These are phyloP conservation scores for Elymnias hypermnestra DNA, from an alignment of 1,140 invertebrate genomes.

Conservation along the genomic window DNA sequence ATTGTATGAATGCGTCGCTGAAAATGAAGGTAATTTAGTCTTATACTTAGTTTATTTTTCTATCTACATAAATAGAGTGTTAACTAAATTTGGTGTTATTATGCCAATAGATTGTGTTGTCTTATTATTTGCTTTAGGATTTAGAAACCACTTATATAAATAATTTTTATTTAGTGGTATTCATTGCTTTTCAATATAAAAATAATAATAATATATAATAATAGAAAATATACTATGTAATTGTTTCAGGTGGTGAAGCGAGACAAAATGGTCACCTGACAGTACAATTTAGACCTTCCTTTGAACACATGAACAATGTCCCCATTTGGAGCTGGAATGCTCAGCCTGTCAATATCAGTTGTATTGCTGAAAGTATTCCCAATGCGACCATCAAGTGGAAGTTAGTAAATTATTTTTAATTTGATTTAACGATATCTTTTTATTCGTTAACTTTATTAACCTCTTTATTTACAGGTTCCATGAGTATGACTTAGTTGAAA, in stretches of 20 bases:
- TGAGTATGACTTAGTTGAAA: slow-evolving; percentile 71
- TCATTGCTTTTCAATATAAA: too few species aligned
- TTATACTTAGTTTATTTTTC: too few species aligned
- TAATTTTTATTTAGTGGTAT: too few species aligned
- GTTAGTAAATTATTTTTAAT: slow-evolving; percentile 41
- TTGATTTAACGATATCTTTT: slow-evolving; percentile 2
- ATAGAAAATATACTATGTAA: too few species aligned
- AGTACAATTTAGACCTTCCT: slow-evolving; percentile 88
- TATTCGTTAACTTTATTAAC: not conserved
- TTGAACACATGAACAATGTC: slow-evolving; percentile 83
- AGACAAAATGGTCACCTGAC: slow-evolving; percentile 88
- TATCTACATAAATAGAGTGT: not conserved
- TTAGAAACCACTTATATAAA: too few species aligned
- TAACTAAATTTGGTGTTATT: too few species aligned
- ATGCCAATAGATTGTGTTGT: too few species aligned
- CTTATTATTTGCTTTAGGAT: too few species aligned
- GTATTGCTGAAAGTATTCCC: slow-evolving; percentile 92
- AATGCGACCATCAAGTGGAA: slow-evolving; percentile 94
- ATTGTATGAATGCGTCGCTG: slow-evolving; percentile 90
- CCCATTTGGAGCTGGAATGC: slow-evolving; percentile 89
- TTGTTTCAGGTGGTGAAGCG: slow-evolving; percentile 77
- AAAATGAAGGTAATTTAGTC: slow-evolving; percentile 84
- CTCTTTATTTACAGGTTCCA: slow-evolving; percentile 59
- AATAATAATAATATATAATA: too few species aligned
- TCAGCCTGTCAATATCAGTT: slow-evolving; percentile 89